A percentile compares a stretch with the other conserved stretches of the same genome.
phyloP scores from a whole-genome alignment of 2,797 vertebrate genomes.

The Gymnocypris eckloni region DNA sequence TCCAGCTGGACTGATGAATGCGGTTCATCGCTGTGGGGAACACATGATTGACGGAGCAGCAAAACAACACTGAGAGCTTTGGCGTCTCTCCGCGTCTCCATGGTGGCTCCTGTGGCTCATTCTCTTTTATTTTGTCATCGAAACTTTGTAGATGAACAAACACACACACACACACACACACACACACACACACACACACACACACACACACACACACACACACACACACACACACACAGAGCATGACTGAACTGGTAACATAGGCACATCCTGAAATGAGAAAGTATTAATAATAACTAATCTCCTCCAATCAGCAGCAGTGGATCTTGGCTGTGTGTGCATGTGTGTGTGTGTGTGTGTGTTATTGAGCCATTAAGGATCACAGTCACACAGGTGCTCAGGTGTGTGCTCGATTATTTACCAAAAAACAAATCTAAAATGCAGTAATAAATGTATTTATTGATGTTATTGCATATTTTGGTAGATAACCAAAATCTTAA shows the following conservation, averaged over 20 bases:
- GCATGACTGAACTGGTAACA: too few species aligned
- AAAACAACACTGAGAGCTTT: conserved; percentile 59
- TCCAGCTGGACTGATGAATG: conserved; percentile 59
- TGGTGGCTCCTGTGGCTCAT: conserved; percentile 63
- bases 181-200: not conserved
- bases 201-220: not conserved
- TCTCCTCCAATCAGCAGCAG: too few species aligned
- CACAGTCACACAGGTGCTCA: not conserved
- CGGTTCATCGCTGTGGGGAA: conserved; percentile 61
- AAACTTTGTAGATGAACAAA: conserved; percentile 31
- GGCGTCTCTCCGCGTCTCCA: conserved; percentile 69
- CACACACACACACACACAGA: too few species aligned
- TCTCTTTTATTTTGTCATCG: conserved; percentile 52
- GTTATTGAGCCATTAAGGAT: not conserved
- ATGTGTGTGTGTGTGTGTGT: conserved; percentile 22
- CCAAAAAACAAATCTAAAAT: not conserved
- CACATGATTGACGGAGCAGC: conserved; percentile 14
- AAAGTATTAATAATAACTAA: too few species aligned
- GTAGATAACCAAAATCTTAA: not conserved
- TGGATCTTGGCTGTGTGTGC: too few species aligned
- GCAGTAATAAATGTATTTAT: too few species aligned
- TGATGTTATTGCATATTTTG: not conserved
- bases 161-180: not conserved
- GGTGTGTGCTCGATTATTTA: not conserved
- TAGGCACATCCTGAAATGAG: too few species aligned